Percentiles rank a stretch among this genome's conserved stretches.
phyloP scores from a whole-genome alignment of 1,140 invertebrate genomes.

The Habropoda laboriosa region DNA sequence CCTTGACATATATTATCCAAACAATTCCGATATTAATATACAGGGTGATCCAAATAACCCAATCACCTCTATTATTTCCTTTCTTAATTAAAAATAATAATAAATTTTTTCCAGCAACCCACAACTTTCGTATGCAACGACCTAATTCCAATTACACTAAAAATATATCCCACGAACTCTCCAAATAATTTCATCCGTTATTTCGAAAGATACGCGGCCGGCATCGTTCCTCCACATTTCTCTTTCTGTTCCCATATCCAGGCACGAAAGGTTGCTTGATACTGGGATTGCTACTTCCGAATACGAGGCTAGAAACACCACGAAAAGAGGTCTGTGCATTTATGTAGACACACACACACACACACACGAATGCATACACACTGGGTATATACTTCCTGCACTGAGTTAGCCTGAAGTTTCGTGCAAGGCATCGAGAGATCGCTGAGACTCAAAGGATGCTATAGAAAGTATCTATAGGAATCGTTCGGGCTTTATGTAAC shows the following conservation, averaged over 20 bases:
- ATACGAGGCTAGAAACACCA: slow-evolving; percentile 52
- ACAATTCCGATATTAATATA: too few relatives aligned
- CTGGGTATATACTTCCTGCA: slow-evolving; percentile 26
- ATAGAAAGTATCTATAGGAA: slow-evolving; percentile 53
- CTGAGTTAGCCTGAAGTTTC: slow-evolving; percentile 50
- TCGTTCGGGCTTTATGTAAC: slow-evolving; percentile 17
- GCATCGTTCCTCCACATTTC: slow-evolving; percentile 18
- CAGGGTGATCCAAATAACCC: too few relatives aligned
- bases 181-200: slow-evolving; percentile 4
- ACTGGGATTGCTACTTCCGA: slow-evolving; percentile 55
- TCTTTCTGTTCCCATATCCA: slow-evolving; percentile 12
- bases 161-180: background rate
- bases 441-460: slow-evolving; percentile 49
- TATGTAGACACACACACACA: slow-evolving; percentile 11
- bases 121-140: too few relatives aligned
- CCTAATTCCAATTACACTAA: background rate
- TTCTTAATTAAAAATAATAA: too few relatives aligned
- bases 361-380: slow-evolving; percentile 7
- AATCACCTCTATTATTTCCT: too few relatives aligned
- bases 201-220: slow-evolving; percentile 23
- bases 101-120: too few relatives aligned
- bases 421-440: slow-evolving; percentile 40
- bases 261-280: slow-evolving; percentile 40
- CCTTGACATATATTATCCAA: too few relatives aligned
- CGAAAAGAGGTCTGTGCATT: background rate